Evolutionary conservation across 2,888 invertebrate species (phyloP).

Genomic region (Bruchidius siliquastri): DNA sequence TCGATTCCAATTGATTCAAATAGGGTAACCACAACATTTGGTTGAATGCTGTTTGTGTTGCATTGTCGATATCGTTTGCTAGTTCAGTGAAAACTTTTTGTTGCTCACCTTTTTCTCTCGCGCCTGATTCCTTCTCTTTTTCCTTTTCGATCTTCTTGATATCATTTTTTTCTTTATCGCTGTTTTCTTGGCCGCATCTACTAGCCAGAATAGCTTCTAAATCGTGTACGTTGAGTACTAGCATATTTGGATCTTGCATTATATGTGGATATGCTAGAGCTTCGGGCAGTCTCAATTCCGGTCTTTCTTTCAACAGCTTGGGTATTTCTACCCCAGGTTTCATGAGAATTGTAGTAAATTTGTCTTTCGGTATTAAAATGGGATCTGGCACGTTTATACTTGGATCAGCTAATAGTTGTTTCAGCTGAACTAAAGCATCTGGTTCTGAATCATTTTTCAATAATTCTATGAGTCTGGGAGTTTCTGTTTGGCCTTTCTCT

Average conservation of each 20-base stretch:
- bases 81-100: slow-evolving; percentile 40
- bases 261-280: slow-evolving; percentile 68
- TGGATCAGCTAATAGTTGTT: slow-evolving; percentile 66
- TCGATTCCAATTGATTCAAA: slow-evolving; percentile 58
- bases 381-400: slow-evolving; percentile 75
- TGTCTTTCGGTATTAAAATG: slow-evolving; percentile 72
- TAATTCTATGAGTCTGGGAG: slow-evolving; percentile 47
- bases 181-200: slow-evolving; percentile 27
- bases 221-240: slow-evolving; percentile 72
- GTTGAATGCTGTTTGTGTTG: slow-evolving; percentile 64
- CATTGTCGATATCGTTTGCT: slow-evolving; percentile 64
- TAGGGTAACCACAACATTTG: slow-evolving; percentile 75
- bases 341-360: slow-evolving; percentile 63
- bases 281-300: slow-evolving; percentile 69
- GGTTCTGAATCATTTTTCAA: slow-evolving; percentile 50
- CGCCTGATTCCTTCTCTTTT: slow-evolving; percentile 12
- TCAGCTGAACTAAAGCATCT: slow-evolving; percentile 55
- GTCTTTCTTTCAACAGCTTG: slow-evolving; percentile 63
- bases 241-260: slow-evolving; percentile 70
- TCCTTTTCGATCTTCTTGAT: slow-evolving; percentile 32
- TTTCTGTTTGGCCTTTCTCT: slow-evolving; percentile 27
- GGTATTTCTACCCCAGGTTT: slow-evolving; percentile 76
- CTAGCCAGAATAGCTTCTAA: slow-evolving; percentile 59
- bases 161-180: slow-evolving; percentile 29
- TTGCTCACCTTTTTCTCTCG: slow-evolving; percentile 13